These are phyloP conservation scores for Asobara japonica DNA, from an alignment of 1,140 invertebrate genomes.

Conservation along the genomic window DNA sequence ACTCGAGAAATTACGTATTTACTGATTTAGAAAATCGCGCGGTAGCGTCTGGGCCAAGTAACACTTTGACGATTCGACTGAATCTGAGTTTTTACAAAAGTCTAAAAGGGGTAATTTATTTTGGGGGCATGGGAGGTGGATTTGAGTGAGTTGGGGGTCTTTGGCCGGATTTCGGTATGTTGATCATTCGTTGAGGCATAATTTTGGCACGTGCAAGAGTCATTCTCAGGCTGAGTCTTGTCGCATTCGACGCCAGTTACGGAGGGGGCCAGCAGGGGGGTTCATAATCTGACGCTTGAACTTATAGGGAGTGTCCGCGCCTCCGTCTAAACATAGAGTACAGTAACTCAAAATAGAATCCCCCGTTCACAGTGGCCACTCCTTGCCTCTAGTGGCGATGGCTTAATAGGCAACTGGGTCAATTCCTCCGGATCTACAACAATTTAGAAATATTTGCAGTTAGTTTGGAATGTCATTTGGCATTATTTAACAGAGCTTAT, in stretches of 20 bases:
- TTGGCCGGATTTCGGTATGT: slow-evolving; percentile 51
- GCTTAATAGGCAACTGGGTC: slow-evolving; percentile 65
- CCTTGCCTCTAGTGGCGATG: slow-evolving; percentile 40
- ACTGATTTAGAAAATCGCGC: too few species aligned
- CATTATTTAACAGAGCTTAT: neutral
- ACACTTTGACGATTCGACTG: too few species aligned
- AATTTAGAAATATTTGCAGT: slow-evolving; percentile 6
- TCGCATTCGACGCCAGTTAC: neutral
- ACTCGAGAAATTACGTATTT: too few species aligned
- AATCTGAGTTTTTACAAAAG: too few species aligned
- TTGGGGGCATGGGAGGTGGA: neutral
- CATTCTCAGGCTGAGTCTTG: slow-evolving; percentile 19
- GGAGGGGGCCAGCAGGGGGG: slow-evolving; percentile 40
- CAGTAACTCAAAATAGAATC: slow-evolving; percentile 59
- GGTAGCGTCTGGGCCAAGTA: too few species aligned
- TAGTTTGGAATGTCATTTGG: neutral
- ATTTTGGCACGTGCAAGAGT: slow-evolving; percentile 56
- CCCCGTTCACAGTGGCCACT: slow-evolving; percentile 44
- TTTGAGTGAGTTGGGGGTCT: slow-evolving; percentile 30
- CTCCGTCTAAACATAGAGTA: slow-evolving; percentile 63
- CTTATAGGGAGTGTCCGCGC: slow-evolving; percentile 65
- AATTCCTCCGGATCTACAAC: slow-evolving; percentile 51
- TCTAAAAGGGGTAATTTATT: neutral
- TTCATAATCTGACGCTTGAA: slow-evolving; percentile 63
- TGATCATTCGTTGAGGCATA: slow-evolving; percentile 44